A percentile compares a stretch with the other conserved stretches of the same genome.
phyloP scores from a whole-genome alignment of 1,140 invertebrate genomes.

The Heliconius congener region DNA sequence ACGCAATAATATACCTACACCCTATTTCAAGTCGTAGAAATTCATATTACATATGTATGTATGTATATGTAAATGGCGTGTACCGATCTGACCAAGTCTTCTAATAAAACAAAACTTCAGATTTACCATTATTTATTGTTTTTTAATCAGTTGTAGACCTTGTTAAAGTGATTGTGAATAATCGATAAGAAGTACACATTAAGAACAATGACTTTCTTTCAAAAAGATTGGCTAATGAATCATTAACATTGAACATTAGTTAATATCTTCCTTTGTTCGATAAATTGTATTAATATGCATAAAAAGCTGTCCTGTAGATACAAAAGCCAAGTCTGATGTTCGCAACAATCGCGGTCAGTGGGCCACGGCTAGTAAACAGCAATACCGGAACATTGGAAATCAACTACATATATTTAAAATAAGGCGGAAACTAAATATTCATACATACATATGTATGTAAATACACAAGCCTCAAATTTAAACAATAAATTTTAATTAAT shows the following conservation, averaged over 20 bases:
- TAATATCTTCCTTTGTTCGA: constrained; percentile 4
- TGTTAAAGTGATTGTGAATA: constrained; percentile 1
- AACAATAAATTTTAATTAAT: constrained; percentile 7
- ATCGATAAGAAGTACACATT: constrained; percentile 3
- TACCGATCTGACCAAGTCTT: not conserved
- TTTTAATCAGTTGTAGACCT: constrained; percentile 16
- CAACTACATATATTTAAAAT: constrained; percentile 33
- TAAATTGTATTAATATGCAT: constrained; percentile 3
- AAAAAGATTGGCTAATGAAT: constrained; percentile 20
- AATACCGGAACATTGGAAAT: constrained; percentile 60
- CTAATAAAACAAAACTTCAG: not conserved
- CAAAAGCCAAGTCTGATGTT: constrained; percentile 42
- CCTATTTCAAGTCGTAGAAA: not conserved
- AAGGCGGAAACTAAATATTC: constrained; percentile 28
- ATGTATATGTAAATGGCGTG: not conserved
- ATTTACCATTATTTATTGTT: not conserved
- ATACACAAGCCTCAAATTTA: not conserved
- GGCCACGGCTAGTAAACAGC: constrained; percentile 65
- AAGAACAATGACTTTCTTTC: constrained; percentile 3
- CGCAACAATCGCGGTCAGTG: constrained; percentile 67
- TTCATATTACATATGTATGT: not conserved
- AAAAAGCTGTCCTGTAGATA: constrained; percentile 17
- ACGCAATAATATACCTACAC: not conserved
- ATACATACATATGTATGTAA: constrained; percentile 5
- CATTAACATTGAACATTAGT: constrained; percentile 15